A percentile compares a stretch with the other conserved stretches of the same genome.
phyloP scores from a whole-genome alignment of 2,888 invertebrate genomes.

The Drosophila diplacantha region DNA sequence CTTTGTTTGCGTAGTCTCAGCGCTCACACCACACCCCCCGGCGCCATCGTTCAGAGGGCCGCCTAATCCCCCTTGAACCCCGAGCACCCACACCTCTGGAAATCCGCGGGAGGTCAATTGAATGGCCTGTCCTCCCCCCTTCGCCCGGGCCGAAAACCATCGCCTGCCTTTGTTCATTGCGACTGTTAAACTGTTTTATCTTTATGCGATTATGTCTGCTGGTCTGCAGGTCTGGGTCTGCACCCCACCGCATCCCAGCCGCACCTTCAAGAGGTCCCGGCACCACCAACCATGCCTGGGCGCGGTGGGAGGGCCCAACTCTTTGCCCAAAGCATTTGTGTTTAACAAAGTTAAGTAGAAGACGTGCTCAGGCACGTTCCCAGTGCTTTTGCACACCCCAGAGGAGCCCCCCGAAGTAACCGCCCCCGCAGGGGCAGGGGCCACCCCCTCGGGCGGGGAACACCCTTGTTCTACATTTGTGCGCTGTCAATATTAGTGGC shows the following conservation, averaged over 20 bases:
- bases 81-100: constrained; percentile 5
- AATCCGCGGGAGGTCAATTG: constrained; percentile 53
- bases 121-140: constrained; percentile 19
- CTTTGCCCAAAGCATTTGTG: constrained; percentile 68
- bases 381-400: constrained; percentile 3
- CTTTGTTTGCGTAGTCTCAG: constrained; percentile 42
- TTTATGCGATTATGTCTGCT: constrained; percentile 71
- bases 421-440: background rate
- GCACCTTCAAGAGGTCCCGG: background rate
- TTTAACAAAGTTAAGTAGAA: constrained; percentile 66
- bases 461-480: constrained; percentile 39
- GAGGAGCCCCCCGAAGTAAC: background rate
- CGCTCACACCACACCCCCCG: background rate
- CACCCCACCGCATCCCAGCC: no score
- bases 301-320: constrained; percentile 49
- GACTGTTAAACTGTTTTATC: constrained; percentile 70
- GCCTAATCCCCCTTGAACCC: constrained; percentile 2
- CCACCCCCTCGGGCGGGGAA: background rate
- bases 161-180: constrained; percentile 50
- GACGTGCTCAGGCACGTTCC: constrained; percentile 46
- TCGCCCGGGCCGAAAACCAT: constrained; percentile 20
- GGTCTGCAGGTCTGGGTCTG: constrained; percentile 9
- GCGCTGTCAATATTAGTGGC: constrained; percentile 43
- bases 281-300: constrained; percentile 9
- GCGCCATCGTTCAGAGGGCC: background rate